Percentiles rank a stretch among this genome's conserved stretches.
Evolutionary conservation across 2,797 vertebrate species (phyloP).

Genomic region (Cephalopachus bancanus): DNA sequence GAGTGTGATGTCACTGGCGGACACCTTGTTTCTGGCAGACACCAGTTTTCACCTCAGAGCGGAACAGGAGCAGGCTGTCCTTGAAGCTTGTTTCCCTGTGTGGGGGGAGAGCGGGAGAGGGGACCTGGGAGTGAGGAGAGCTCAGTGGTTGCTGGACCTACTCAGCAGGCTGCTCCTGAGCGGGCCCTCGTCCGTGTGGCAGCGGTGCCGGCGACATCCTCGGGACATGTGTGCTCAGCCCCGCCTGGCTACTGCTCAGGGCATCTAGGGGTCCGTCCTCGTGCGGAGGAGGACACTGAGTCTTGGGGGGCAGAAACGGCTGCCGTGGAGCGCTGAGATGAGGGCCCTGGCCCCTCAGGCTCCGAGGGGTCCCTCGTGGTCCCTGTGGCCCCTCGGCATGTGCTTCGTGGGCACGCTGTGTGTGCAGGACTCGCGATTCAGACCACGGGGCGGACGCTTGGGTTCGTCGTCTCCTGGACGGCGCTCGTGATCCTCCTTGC

Average conservation of each 20-base stretch:
- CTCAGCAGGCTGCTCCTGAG: too few relatives aligned
- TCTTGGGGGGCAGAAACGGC: not conserved
- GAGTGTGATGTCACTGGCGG: not conserved
- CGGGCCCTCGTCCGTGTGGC: not conserved
- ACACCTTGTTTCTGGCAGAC: not conserved
- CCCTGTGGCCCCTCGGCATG: not conserved
- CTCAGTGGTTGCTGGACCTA: not conserved
- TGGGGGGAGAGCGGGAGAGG: too few relatives aligned
- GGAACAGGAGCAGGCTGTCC: not conserved
- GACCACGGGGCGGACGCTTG: not conserved
- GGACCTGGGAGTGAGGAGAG: not conserved
- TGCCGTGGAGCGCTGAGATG: rapidly evolving
- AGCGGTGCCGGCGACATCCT: not conserved
- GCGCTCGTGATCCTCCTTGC: too few relatives aligned
- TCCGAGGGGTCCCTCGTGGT: rapidly evolving
- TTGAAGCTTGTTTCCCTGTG: not conserved
- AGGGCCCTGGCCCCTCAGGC: too few relatives aligned
- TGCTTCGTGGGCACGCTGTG: rapidly evolving
- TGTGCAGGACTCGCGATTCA: not conserved
- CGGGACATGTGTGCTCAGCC: not conserved
- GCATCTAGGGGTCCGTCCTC: not conserved
- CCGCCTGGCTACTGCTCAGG: not conserved
- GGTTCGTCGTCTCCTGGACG: not conserved
- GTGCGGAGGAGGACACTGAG: not conserved
- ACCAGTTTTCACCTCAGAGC: not conserved